Evolutionary conservation across 2,113 vertebrate genomes (phyloP).

Genomic region (Chloroceryle aenea): DNA sequence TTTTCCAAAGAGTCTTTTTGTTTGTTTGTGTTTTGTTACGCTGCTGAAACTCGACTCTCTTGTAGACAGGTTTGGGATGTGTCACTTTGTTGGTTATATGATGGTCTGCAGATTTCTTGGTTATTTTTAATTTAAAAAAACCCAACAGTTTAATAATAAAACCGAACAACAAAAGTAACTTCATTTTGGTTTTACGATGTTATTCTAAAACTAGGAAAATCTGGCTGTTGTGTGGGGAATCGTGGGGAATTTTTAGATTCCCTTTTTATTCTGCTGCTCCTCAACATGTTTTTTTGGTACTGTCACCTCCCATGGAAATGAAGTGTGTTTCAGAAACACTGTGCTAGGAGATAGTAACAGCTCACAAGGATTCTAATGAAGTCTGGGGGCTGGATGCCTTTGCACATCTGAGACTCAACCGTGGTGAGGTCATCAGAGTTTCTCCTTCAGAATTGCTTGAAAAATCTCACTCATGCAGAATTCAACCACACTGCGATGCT

Average conservation of each 20-base stretch:
- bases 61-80: not conserved
- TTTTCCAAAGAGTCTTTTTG: not conserved
- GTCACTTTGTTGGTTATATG: not conserved
- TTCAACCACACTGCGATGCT: not conserved
- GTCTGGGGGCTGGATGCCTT: slow-evolving; percentile 48
- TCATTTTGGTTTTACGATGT: not conserved
- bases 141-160: not conserved
- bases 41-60: not conserved
- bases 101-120: not conserved
- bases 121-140: not conserved
- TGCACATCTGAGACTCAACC: slow-evolving; percentile 31
- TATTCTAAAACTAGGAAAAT: not conserved
- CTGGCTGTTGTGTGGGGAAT: not conserved
- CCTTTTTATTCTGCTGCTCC: slow-evolving; percentile 11
- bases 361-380: slow-evolving; percentile 39
- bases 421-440: slow-evolving; percentile 1
- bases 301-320: slow-evolving; percentile 40
- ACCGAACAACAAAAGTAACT: not conserved
- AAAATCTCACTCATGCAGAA: not conserved
- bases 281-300: slow-evolving; percentile 45
- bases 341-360: slow-evolving; percentile 50
- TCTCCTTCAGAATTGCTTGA: not conserved
- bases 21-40: not conserved
- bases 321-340: slow-evolving; percentile 35
- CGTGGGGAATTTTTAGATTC: slow-evolving; percentile 39